Conservation (phyloP, 2,113 vertebrate species). For the Chunga burmeisteri region DNA sequence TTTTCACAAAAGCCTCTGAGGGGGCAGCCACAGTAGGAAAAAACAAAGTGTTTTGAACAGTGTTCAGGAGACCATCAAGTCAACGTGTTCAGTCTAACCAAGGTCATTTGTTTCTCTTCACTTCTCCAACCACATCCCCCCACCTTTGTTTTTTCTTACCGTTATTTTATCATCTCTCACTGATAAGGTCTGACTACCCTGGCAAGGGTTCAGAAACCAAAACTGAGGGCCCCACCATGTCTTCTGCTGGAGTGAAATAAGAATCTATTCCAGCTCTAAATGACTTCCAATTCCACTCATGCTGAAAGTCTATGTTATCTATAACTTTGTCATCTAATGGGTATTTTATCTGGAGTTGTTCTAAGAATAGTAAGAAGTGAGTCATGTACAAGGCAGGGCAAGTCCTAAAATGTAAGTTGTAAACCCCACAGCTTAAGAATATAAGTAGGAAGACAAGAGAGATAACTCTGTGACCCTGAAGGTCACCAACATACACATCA, state of each 20-base stretch:
- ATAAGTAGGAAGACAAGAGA: neutral
- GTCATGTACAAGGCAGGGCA: neutral
- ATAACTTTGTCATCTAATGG: neutral
- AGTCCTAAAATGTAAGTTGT: neutral
- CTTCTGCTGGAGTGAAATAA: neutral
- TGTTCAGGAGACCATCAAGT: neutral
- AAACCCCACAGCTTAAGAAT: neutral
- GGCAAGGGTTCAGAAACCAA: neutral
- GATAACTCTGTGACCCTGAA: neutral
- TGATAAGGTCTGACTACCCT: neutral
- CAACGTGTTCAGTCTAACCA: neutral
- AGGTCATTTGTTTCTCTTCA: neutral
- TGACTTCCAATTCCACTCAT: neutral
- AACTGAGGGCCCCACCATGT: neutral
- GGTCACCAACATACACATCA: neutral
- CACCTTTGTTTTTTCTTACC: neutral
- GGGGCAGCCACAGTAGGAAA: neutral
- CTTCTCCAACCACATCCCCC: rapidly evolving
- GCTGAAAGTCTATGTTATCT: neutral
- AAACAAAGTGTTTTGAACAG: neutral
- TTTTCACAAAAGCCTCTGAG: neutral
- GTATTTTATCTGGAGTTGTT: neutral
- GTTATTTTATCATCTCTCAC: neutral
- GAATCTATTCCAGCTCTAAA: neutral
- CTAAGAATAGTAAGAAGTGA: slow-evolving; percentile 17